These are phyloP conservation scores for Psittacula cyanocephala DNA, from an alignment of 2,113 vertebrate species.

Conservation along the genomic window DNA sequence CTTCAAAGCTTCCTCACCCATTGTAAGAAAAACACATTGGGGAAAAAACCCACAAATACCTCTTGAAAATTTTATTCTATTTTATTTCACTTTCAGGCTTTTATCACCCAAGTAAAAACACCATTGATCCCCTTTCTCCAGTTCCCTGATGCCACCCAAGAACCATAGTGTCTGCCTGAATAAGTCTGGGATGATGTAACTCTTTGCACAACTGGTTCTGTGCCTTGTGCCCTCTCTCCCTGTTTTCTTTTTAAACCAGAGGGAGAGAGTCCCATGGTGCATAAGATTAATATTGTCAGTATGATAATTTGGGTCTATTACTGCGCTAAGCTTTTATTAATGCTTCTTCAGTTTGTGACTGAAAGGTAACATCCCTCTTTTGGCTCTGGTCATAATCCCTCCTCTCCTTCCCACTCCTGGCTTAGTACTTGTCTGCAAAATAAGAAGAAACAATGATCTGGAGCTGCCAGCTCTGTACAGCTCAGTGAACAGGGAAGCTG, in stretches of 20 bases:
- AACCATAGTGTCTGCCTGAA: neutral
- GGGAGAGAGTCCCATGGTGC: neutral
- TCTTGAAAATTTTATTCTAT: neutral
- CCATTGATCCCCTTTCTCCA: neutral
- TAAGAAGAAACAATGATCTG: neutral
- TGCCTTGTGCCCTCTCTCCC: neutral
- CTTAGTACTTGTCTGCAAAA: neutral
- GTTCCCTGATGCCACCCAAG: neutral
- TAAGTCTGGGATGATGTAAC: neutral
- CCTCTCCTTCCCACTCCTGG: neutral
- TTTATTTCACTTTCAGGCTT: neutral
- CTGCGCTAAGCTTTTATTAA: neutral
- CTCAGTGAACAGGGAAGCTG: neutral
- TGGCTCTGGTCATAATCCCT: neutral
- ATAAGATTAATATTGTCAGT: neutral
- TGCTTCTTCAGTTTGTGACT: neutral
- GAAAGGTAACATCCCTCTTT: neutral
- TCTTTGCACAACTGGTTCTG: neutral
- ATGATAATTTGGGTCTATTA: neutral
- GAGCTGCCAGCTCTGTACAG: neutral
- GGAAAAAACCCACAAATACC: fast-evolving
- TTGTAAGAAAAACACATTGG: neutral
- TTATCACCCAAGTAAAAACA: neutral
- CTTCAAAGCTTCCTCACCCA: neutral
- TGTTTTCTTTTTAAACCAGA: neutral